These are phyloP conservation scores for Anisognathus igniventris DNA, from an alignment of 2,797 vertebrate genomes.

Conservation along the genomic window DNA sequence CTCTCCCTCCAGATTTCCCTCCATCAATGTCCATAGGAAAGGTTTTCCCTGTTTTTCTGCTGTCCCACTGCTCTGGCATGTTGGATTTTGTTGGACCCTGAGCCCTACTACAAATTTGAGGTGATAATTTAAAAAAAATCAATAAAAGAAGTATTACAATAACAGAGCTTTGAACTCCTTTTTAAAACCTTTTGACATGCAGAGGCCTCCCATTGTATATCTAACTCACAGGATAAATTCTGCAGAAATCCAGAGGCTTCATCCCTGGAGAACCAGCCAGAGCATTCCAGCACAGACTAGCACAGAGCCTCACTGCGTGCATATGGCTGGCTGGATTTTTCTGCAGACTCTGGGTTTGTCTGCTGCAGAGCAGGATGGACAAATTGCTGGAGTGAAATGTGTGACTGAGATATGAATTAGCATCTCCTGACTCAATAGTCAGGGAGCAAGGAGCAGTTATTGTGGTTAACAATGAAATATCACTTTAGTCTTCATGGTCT, in stretches of 20 bases:
- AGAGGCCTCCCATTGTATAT: neutral
- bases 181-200: neutral
- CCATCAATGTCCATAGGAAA: neutral
- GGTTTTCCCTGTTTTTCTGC: neutral
- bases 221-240: neutral
- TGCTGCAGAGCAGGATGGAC: neutral
- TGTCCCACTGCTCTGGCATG: neutral
- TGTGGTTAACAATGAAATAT: fast-evolving
- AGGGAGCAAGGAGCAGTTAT: neutral
- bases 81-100: neutral
- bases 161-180: neutral
- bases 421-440: neutral
- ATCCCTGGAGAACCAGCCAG: neutral
- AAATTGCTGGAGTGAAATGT: neutral
- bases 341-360: neutral
- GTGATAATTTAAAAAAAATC: neutral
- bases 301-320: neutral
- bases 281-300: neutral
- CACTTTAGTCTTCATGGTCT: neutral
- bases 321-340: neutral
- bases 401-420: neutral
- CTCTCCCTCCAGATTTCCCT: fast-evolving
- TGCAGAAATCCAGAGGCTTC: neutral
- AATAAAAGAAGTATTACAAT: neutral
- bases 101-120: neutral